Conservation (phyloP, 2,797 vertebrate genomes). For the Platalea minor region DNA sequence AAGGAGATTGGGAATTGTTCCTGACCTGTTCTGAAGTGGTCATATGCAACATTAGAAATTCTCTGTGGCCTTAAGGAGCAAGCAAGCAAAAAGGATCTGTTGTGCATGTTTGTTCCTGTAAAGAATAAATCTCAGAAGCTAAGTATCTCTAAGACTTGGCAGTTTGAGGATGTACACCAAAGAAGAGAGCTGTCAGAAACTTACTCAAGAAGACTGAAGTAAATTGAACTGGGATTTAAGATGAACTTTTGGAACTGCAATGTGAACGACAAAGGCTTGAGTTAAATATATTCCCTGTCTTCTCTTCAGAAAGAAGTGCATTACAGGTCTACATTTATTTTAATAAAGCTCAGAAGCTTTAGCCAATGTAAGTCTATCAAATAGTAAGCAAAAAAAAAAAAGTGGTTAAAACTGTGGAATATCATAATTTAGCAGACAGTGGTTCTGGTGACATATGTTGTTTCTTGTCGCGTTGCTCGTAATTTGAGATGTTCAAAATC, state of each 20-base stretch:
- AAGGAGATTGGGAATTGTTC: neutral
- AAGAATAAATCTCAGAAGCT: neutral
- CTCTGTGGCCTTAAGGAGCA: neutral
- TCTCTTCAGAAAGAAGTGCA: neutral
- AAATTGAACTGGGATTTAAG: conserved; percentile 9
- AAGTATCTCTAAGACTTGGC: neutral
- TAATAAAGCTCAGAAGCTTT: neutral
- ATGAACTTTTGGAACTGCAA: neutral
- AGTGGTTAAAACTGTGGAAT: neutral
- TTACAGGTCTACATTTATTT: neutral
- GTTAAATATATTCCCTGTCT: neutral
- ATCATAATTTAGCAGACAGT: neutral
- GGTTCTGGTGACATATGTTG: neutral
- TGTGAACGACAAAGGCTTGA: neutral
- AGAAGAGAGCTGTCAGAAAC: neutral
- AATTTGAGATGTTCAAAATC: neutral
- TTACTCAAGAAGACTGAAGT: neutral
- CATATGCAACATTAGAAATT: neutral
- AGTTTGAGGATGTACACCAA: neutral
- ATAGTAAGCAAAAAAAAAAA: neutral
- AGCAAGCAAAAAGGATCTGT: neutral
- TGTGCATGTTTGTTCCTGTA: neutral
- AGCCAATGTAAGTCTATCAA: neutral
- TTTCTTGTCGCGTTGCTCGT: neutral
- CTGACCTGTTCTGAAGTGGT: neutral